phyloP scores from a whole-genome alignment of 2,888 invertebrate genomes.

The Aplocera efformata region DNA sequence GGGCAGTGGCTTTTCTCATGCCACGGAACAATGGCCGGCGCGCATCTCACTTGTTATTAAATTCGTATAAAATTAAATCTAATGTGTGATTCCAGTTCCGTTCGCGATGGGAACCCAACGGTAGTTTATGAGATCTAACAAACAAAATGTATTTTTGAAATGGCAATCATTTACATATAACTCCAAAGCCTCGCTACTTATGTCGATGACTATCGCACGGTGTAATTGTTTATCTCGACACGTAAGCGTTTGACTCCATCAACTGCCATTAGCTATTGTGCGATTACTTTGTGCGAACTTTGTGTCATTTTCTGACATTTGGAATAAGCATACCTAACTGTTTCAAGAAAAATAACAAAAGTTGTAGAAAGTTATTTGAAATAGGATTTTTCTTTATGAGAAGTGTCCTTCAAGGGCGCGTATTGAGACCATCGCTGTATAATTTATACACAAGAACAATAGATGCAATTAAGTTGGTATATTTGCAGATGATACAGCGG shows the following conservation, averaged over 20 bases:
- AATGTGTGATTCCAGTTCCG: slow-evolving; percentile 78
- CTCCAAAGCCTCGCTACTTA: slow-evolving; percentile 39
- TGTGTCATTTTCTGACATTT: slow-evolving; percentile 17
- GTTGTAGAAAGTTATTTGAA: background rate
- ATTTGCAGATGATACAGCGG: slow-evolving; percentile 25
- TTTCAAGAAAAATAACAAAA: background rate
- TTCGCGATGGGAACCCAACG: slow-evolving; percentile 73
- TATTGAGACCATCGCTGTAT: slow-evolving; percentile 21
- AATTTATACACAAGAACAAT: slow-evolving; percentile 16
- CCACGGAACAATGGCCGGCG: slow-evolving; percentile 62
- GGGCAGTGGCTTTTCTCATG: slow-evolving; percentile 68
- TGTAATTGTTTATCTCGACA: slow-evolving; percentile 33
- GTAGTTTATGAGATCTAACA: slow-evolving; percentile 55
- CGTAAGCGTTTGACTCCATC: slow-evolving; percentile 29
- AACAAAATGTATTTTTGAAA: slow-evolving; percentile 44
- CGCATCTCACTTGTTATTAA: slow-evolving; percentile 77
- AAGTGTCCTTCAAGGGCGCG: slow-evolving; percentile 21
- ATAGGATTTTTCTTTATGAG: slow-evolving; percentile 5
- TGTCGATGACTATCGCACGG: slow-evolving; percentile 40
- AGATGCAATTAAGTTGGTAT: slow-evolving; percentile 17
- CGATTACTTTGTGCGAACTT: slow-evolving; percentile 26
- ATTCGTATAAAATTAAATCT: slow-evolving; percentile 80
- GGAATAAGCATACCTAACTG: slow-evolving; percentile 17
- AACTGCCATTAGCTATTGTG: slow-evolving; percentile 25
- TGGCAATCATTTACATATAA: slow-evolving; percentile 48